Conservation (phyloP, 2,797 vertebrate genomes). For the Telmatherina bonti region DNA sequence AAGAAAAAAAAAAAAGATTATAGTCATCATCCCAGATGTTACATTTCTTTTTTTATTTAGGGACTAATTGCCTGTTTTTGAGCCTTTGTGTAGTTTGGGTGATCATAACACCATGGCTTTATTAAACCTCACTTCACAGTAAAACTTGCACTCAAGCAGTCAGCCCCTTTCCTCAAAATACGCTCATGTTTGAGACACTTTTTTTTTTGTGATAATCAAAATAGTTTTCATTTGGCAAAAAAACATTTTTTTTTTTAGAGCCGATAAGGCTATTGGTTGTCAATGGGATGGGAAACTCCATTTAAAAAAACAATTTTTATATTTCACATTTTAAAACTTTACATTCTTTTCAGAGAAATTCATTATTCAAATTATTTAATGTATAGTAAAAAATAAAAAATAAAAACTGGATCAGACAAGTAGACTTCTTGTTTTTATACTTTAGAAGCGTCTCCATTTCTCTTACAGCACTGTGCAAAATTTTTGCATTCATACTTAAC, state of each 20-base stretch:
- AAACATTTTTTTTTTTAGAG: neutral
- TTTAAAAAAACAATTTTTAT: neutral
- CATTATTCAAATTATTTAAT: neutral
- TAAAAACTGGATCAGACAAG: neutral
- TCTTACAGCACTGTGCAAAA: slow-evolving; percentile 2
- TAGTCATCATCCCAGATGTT: too few relatives aligned
- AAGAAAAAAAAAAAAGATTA: slow-evolving; percentile 4
- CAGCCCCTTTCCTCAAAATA: slow-evolving; percentile 3
- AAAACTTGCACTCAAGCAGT: slow-evolving; percentile 4
- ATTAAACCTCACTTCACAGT: slow-evolving; percentile 1
- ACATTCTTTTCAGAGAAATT: neutral
- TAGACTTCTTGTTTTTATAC: slow-evolving; percentile 1
- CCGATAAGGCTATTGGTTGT: neutral
- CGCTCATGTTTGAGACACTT: too few relatives aligned
- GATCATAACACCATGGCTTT: neutral
- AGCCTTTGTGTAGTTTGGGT: slow-evolving; percentile 7
- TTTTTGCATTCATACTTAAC: neutral
- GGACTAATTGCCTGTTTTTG: slow-evolving; percentile 10
- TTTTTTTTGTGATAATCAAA: neutral
- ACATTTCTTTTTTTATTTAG: neutral
- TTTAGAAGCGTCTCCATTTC: neutral
- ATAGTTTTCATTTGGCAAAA: slow-evolving; percentile 1
- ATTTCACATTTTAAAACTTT: neutral
- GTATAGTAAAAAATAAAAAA: neutral
- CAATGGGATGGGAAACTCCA: neutral